A percentile compares a stretch with the other conserved stretches of the same genome.
Evolutionary conservation across 2,113 vertebrate genomes (phyloP).

Genomic region (Neotragus moschatus): DNA sequence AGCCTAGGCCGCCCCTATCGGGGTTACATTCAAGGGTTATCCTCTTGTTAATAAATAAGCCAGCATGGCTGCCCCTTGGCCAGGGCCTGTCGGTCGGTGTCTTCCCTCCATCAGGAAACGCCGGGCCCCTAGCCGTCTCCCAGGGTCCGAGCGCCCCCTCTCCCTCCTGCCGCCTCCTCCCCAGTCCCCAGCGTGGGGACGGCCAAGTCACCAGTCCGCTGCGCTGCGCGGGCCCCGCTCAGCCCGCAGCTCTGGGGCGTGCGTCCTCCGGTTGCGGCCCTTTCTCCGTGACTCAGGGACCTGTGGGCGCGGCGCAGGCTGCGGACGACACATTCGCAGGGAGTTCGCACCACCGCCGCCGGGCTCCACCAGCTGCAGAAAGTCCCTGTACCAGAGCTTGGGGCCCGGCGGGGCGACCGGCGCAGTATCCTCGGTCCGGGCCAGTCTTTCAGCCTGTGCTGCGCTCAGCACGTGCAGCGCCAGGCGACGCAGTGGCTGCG

Average conservation of each 20-base stretch:
- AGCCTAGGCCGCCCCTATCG: neutral
- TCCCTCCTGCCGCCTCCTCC: neutral
- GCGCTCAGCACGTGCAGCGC: constrained; percentile 87
- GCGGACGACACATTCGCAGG: constrained; percentile 89
- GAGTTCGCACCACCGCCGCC: constrained; percentile 78
- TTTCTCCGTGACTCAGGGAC: constrained; percentile 84
- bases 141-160: neutral
- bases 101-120: neutral
- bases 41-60: constrained; percentile 81
- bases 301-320: constrained; percentile 36
- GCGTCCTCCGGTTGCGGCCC: constrained; percentile 90
- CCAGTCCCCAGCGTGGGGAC: neutral
- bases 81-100: constrained; percentile 14
- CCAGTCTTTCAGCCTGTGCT: constrained; percentile 72
- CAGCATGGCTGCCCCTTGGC: constrained; percentile 28
- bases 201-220: constrained; percentile 77
- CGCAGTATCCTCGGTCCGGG: constrained; percentile 45
- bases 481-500: constrained; percentile 90
- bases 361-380: constrained; percentile 94
- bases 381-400: constrained; percentile 96
- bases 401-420: constrained; percentile 74
- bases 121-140: neutral
- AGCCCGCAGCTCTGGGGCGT: constrained; percentile 81
- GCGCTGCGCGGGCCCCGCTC: constrained; percentile 90
- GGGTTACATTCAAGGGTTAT: constrained; percentile 77